Conservation (phyloP, 2,888 invertebrate species). For the Rhaphigaster nebulosa region DNA sequence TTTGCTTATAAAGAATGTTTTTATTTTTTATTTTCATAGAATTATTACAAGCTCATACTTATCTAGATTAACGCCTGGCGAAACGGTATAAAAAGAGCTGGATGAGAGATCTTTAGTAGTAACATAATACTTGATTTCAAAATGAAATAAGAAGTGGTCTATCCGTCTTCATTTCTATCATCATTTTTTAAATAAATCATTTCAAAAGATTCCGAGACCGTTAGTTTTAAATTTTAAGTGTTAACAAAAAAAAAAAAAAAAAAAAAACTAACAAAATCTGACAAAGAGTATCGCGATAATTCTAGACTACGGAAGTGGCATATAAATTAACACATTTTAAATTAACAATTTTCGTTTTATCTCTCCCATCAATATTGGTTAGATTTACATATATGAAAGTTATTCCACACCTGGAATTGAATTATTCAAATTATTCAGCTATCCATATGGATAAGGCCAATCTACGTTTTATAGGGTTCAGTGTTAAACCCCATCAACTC, state of each 20-base stretch:
- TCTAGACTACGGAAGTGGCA: not conserved
- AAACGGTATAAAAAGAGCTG: too few species aligned
- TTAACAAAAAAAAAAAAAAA: too few species aligned
- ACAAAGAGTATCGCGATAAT: not conserved
- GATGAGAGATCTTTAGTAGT: too few species aligned
- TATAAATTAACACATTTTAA: not conserved
- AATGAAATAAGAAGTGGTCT: too few species aligned
- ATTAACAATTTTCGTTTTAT: not conserved
- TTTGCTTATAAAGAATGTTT: too few species aligned
- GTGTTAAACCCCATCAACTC: not conserved
- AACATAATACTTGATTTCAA: too few species aligned
- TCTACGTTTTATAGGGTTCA: not conserved
- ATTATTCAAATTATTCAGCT: not conserved
- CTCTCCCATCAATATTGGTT: not conserved
- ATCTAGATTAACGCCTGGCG: too few species aligned
- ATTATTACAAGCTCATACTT: too few species aligned
- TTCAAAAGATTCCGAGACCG: too few species aligned
- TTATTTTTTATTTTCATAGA: too few species aligned
- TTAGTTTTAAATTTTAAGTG: too few species aligned
- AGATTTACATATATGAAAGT: conserved; percentile 21
- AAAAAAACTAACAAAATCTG: not conserved
- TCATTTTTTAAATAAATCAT: too few species aligned
- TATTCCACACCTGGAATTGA: not conserved
- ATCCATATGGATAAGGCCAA: not conserved
- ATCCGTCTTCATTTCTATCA: not conserved